Conservation (phyloP, 2,797 vertebrate genomes). For the Alauda arvensis region DNA sequence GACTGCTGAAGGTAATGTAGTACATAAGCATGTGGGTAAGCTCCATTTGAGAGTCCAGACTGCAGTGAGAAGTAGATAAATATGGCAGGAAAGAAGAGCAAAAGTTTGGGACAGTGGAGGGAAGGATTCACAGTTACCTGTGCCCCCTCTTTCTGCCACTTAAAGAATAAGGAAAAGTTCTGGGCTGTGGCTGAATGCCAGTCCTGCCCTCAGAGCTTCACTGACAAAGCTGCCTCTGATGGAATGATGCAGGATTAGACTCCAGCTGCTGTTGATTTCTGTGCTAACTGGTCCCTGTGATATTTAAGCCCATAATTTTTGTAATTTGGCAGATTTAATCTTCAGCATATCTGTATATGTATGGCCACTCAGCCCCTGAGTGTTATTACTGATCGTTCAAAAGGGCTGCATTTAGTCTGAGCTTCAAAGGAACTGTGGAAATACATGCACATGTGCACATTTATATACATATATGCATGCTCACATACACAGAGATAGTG, state of each 20-base stretch:
- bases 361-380: not conserved
- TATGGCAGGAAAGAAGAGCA: not conserved
- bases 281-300: not conserved
- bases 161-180: not conserved
- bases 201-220: not conserved
- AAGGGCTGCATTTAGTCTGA: not conserved
- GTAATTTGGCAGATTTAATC: not conserved
- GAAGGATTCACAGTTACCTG: not conserved
- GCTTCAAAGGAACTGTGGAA: not conserved
- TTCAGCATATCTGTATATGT: not conserved
- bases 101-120: not conserved
- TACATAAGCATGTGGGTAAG: not conserved
- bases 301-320: not conserved
- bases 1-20: not conserved
- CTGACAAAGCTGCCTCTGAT: not conserved
- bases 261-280: not conserved
- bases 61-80: not conserved
- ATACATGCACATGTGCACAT: not conserved
- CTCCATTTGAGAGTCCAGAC: not conserved
- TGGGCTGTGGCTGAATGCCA: rapidly evolving
- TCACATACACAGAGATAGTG: not conserved
- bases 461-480: not conserved
- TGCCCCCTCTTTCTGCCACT: not conserved
- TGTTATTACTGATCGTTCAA: not conserved
- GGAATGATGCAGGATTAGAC: not conserved